Evolutionary conservation across 2,888 invertebrate species (phyloP).

Genomic region (Criorhina ranunculi): DNA sequence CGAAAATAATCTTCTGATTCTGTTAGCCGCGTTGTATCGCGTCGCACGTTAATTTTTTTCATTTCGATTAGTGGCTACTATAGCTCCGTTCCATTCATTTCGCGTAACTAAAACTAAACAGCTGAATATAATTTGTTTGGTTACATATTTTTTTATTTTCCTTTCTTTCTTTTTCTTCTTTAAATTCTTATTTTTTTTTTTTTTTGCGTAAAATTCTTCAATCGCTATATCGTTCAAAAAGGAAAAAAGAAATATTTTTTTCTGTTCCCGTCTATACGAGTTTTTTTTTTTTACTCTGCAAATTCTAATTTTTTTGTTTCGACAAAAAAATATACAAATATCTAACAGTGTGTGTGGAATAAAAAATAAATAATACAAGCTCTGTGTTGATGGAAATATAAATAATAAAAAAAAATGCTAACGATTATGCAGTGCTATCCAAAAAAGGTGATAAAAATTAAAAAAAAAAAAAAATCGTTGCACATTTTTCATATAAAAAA

Average conservation of each 20-base stretch:
- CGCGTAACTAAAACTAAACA: slow-evolving; percentile 45
- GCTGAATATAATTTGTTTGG: slow-evolving; percentile 52
- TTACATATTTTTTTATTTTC: slow-evolving; percentile 16
- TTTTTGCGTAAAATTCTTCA: slow-evolving; percentile 13
- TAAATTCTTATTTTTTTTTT: neutral
- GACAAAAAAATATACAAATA: neutral
- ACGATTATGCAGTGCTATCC: slow-evolving; percentile 58
- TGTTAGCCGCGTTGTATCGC: slow-evolving; percentile 73
- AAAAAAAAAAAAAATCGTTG: slow-evolving; percentile 11
- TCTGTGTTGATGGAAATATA: slow-evolving; percentile 8
- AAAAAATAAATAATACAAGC: slow-evolving; percentile 11
- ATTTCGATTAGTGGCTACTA: slow-evolving; percentile 65
- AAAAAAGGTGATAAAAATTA: slow-evolving; percentile 57
- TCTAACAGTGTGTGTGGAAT: too few relatives aligned
- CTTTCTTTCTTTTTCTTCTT: slow-evolving; percentile 12
- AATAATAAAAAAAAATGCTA: slow-evolving; percentile 36
- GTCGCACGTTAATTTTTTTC: slow-evolving; percentile 69
- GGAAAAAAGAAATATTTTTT: slow-evolving; percentile 1
- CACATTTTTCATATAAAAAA: slow-evolving; percentile 67
- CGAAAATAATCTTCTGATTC: slow-evolving; percentile 73
- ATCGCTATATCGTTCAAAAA: slow-evolving; percentile 28
- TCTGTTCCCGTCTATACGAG: slow-evolving; percentile 21
- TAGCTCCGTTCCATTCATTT: slow-evolving; percentile 64
- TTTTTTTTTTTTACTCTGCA: too few relatives aligned
- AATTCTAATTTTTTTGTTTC: slow-evolving; percentile 25